Evolutionary conservation across 2,113 vertebrate genomes (phyloP), one percentile per base, ranked within the genome.

Genomic region (Camelus bactrianus): DNA sequence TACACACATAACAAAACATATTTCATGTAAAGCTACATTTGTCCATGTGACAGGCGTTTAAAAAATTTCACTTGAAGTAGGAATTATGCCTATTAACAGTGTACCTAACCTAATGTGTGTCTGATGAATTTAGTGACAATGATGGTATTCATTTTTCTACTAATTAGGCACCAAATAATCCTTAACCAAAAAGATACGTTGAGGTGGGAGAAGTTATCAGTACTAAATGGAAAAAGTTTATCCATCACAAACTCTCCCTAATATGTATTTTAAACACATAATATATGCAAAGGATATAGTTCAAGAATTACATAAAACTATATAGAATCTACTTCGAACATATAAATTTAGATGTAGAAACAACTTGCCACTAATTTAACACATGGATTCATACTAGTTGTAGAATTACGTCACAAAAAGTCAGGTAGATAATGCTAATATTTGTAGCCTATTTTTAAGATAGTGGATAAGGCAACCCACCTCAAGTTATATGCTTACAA

Each of bases 381-480:
- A 50, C 2, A 73, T 38, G 5, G 5, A 52, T 70, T 54, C 89
- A 32, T n/a, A 92, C 65, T 28, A 75, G 38, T 54, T 56, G 16
- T 46, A 83, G 17, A 85, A 95, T 81, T 56, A 67, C 46, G 4
- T 88, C 77, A 72, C 89, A n/a, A 96, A 89, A 93, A 12, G 20
- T 70, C 13, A 60, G 38, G 28, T 30, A 77, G 54, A 92, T 38
- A n/a, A 92, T 42, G 14, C 50, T 35, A 69, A 73, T 48, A 87
- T 52, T 86, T 73, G 48, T 52, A 82, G 19, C 14, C 28, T 75
- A 22, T 64, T 93, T 96, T 95, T 92, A 48, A 84, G 88, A 48
- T 8, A 72, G 32, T 87, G 35, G 20, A 28, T 81, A 88, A 91
- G 52, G 4, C 13, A 77, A 80, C 4, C 48, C 14, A 84, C 15